A percentile compares a stretch with the other conserved stretches of the same genome.
Evolutionary conservation across 2,888 invertebrate species (phyloP).

Genomic region (Acrobasis consociella): DNA sequence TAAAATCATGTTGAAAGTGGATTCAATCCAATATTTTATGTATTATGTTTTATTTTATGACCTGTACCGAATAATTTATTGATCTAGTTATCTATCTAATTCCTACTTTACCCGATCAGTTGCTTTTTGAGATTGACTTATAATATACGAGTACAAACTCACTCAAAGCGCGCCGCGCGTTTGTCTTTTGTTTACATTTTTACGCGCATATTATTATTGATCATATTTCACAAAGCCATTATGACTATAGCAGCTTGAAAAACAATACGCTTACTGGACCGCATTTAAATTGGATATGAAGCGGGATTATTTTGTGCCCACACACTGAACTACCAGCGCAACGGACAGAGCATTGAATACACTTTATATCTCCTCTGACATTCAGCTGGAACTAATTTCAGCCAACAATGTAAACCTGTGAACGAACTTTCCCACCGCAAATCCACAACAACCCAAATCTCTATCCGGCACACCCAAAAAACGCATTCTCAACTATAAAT

Average conservation of each 20-base stretch:
- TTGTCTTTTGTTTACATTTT: no score
- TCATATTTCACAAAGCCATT: neutral
- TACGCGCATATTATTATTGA: no score
- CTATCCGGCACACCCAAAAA: constrained; percentile 28
- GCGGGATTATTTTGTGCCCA: constrained; percentile 22
- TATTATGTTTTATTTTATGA: no score
- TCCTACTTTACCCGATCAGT: no score
- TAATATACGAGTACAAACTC: no score
- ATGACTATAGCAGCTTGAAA: neutral
- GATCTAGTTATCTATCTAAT: no score
- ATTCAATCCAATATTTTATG: no score
- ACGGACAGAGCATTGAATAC: constrained; percentile 45
- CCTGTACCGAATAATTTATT: no score
- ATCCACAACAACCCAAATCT: constrained; percentile 33
- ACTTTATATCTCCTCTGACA: constrained; percentile 58
- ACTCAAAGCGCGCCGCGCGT: no score
- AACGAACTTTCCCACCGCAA: constrained; percentile 44
- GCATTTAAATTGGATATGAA: constrained; percentile 22
- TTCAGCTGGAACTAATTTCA: constrained; percentile 67
- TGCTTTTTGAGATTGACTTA: no score
- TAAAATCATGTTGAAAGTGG: no score
- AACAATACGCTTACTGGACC: constrained; percentile 15
- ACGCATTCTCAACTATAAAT: constrained; percentile 34
- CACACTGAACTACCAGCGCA: constrained; percentile 29
- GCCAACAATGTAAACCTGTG: constrained; percentile 61